phyloP scores from a whole-genome alignment of 1,140 invertebrate species.

The Achatina immaculata region DNA sequence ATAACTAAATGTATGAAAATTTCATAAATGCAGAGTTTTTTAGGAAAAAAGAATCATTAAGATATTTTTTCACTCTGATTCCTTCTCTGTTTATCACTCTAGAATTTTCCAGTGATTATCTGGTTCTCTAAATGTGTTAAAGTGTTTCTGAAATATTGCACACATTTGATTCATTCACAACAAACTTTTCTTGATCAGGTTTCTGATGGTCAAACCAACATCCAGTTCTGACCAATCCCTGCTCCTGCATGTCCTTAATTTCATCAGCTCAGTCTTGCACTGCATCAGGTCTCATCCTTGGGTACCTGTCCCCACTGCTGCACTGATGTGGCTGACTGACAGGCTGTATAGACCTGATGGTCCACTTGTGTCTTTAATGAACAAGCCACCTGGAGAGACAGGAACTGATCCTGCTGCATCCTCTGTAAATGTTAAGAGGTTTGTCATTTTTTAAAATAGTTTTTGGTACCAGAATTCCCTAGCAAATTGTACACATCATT shows the following conservation, averaged over 20 bases:
- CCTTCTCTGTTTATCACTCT: too few relatives aligned
- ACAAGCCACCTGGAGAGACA: conserved; percentile 48
- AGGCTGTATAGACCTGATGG: conserved; percentile 61
- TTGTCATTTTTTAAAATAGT: background rate
- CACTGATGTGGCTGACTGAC: conserved; percentile 61
- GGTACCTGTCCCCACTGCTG: conserved; percentile 49
- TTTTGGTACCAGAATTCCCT: too few relatives aligned
- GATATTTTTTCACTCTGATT: too few relatives aligned
- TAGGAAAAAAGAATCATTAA: too few relatives aligned
- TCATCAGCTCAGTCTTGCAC: conserved; percentile 54
- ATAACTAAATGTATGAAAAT: too few relatives aligned
- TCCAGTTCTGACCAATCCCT: conserved; percentile 62
- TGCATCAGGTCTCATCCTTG: conserved; percentile 31
- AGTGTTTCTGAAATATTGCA: too few relatives aligned
- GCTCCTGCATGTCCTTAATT: conserved; percentile 60
- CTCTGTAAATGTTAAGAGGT: background rate
- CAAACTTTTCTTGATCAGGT: too few relatives aligned
- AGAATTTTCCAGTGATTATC: too few relatives aligned
- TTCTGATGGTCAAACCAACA: conserved; percentile 63
- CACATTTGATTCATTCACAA: too few relatives aligned
- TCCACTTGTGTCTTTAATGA: conserved; percentile 61
- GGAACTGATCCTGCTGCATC: conserved; percentile 39
- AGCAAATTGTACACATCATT: too few relatives aligned
- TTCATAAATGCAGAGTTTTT: too few relatives aligned
- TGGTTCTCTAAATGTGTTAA: too few relatives aligned